phyloP scores from a whole-genome alignment of 2,888 invertebrate species.

The Latheticus oryzae region DNA sequence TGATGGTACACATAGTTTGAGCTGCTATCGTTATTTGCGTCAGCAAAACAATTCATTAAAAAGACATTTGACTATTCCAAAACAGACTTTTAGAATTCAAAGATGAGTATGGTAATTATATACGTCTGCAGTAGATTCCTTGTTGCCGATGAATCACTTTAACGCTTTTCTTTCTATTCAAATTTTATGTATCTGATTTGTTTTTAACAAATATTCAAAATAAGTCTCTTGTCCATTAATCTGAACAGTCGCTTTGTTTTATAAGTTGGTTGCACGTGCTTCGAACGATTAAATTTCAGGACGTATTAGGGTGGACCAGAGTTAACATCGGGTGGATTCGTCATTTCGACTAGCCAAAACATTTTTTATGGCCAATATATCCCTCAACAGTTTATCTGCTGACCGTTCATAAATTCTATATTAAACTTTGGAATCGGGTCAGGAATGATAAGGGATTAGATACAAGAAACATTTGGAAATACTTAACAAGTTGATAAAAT shows the following conservation, averaged over 20 bases:
- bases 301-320: slow-evolving; percentile 15
- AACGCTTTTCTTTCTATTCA: slow-evolving; percentile 4
- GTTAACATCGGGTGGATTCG: slow-evolving; percentile 24
- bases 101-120: too few species aligned
- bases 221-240: slow-evolving; percentile 11
- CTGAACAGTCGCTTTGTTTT: slow-evolving; percentile 13
- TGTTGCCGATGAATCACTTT: neutral
- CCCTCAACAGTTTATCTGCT: slow-evolving; percentile 28
- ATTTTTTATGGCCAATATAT: slow-evolving; percentile 31
- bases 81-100: slow-evolving; percentile 3
- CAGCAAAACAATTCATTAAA: slow-evolving; percentile 18
- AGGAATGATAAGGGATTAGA: slow-evolving; percentile 23
- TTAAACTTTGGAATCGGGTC: slow-evolving; percentile 32
- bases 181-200: neutral
- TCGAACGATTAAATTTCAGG: slow-evolving; percentile 32
- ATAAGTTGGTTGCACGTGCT: slow-evolving; percentile 21
- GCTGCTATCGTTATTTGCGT: slow-evolving; percentile 6
- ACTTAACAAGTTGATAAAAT: slow-evolving; percentile 13
- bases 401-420: slow-evolving; percentile 31
- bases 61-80: slow-evolving; percentile 9
- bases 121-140: too few species aligned
- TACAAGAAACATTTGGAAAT: slow-evolving; percentile 11
- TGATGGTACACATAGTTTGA: too few species aligned
- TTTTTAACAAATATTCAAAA: slow-evolving; percentile 22
- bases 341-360: slow-evolving; percentile 28